phyloP scores from a whole-genome alignment of 2,888 invertebrate genomes.

The Muschampia plurimacula region DNA sequence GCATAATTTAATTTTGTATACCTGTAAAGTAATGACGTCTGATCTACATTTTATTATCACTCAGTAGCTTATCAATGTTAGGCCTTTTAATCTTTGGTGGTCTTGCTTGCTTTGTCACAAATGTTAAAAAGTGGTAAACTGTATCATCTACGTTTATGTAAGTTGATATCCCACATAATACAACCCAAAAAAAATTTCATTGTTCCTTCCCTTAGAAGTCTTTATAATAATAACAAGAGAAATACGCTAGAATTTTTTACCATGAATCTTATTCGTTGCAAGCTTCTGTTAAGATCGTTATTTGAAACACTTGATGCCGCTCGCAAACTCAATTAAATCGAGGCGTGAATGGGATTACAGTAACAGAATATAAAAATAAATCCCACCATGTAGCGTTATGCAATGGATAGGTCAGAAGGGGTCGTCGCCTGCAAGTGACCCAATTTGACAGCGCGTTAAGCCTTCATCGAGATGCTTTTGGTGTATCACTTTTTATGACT shows the following conservation, averaged over 20 bases:
- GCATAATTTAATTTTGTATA: no score
- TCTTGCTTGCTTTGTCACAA: no score
- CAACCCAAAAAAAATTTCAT: no score
- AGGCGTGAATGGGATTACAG: neutral
- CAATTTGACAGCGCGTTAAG: neutral
- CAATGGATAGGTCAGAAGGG: constrained; percentile 20
- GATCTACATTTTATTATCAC: no score
- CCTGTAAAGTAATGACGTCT: no score
- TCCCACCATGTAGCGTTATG: constrained; percentile 5
- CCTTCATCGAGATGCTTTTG: neutral
- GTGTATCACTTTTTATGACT: neutral
- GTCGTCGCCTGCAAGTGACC: constrained; percentile 20
- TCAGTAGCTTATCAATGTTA: no score
- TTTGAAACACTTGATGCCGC: constrained; percentile 5
- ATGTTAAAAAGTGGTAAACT: no score
- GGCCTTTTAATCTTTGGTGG: no score
- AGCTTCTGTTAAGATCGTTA: neutral
- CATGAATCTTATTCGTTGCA: neutral
- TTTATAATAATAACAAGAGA: neutral
- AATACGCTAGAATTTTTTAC: neutral
- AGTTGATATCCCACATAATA: no score
- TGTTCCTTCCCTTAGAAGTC: no score
- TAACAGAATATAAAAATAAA: constrained; percentile 7
- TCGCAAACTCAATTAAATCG: constrained; percentile 12
- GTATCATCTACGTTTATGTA: no score